A percentile compares a stretch with the other conserved stretches of the same genome.
Evolutionary conservation across 2,888 invertebrate species (phyloP).

Genomic region (Drosophila percnosoma): DNA sequence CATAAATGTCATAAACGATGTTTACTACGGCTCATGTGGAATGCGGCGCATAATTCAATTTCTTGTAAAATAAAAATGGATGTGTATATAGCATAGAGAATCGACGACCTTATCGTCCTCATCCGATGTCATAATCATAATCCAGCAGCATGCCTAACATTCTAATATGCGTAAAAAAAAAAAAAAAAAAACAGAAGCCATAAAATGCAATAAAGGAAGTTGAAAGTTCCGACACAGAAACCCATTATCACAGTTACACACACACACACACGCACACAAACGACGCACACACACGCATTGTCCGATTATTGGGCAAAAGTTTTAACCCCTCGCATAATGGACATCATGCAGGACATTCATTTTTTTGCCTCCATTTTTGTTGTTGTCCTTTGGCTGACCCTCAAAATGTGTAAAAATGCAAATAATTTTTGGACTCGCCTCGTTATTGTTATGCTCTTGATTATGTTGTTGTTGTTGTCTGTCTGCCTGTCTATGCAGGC

Average conservation of each 20-base stretch:
- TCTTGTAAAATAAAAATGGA: constrained; percentile 34
- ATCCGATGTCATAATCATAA: constrained; percentile 73
- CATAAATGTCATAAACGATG: constrained; percentile 66
- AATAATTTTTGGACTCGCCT: constrained; percentile 69
- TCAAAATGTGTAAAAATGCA: constrained; percentile 81
- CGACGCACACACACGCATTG: constrained; percentile 36
- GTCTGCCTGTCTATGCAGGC: constrained; percentile 25
- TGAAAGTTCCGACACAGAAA: constrained; percentile 82
- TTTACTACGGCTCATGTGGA: constrained; percentile 35
- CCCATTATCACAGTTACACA: constrained; percentile 78
- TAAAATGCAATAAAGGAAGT: constrained; percentile 82
- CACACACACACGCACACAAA: constrained; percentile 19
- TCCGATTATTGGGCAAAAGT: constrained; percentile 67
- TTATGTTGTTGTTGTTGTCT: constrained; percentile 66
- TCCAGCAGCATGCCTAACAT: constrained; percentile 35
- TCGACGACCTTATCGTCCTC: constrained; percentile 28
- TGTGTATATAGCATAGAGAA: constrained; percentile 1
- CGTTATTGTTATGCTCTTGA: constrained; percentile 80
- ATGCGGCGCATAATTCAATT: constrained; percentile 61
- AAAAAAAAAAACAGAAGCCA: constrained; percentile 48
- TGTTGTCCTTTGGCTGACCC: constrained; percentile 72
- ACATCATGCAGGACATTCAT: constrained; percentile 73
- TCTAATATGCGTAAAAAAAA: constrained; percentile 40
- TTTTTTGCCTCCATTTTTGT: constrained; percentile 38
- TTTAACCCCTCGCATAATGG: constrained; percentile 73